Conservation (phyloP, 2,113 vertebrate genomes). For the Progne subis region DNA sequence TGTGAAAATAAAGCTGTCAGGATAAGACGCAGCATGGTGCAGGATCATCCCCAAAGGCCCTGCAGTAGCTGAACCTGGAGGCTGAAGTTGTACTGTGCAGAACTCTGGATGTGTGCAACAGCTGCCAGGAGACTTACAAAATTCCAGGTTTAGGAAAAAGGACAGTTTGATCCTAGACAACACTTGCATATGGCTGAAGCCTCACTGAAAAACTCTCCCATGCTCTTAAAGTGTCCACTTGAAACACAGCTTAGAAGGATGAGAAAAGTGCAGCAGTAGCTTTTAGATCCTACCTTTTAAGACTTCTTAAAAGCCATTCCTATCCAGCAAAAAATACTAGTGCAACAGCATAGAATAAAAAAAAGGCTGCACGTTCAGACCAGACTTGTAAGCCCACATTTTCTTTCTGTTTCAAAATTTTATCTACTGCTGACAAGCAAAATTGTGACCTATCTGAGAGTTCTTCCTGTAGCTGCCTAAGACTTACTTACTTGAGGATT, state of each 20-base stretch:
- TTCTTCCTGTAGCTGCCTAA: neutral
- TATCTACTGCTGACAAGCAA: neutral
- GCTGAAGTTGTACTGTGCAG: neutral
- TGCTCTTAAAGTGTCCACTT: neutral
- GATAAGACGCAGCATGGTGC: neutral
- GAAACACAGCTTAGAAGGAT: neutral
- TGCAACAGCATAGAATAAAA: neutral
- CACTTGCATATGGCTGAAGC: neutral
- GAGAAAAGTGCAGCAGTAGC: neutral
- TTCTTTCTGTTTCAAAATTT: neutral
- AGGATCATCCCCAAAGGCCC: neutral
- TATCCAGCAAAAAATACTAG: neutral
- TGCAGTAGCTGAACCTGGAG: neutral
- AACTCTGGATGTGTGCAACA: neutral
- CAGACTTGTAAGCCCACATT: neutral
- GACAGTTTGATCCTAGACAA: neutral
- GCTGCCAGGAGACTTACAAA: neutral
- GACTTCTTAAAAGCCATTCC: neutral
- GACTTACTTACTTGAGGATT: neutral
- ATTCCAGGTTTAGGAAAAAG: neutral
- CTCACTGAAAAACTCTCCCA: neutral
- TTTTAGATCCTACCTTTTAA: neutral
- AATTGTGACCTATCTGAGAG: neutral
- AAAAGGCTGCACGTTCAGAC: neutral
- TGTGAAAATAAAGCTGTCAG: constrained; percentile 24